These are phyloP conservation scores for Chrysoperla carnea DNA, from an alignment of 1,140 invertebrate species.

Conservation along the genomic window DNA sequence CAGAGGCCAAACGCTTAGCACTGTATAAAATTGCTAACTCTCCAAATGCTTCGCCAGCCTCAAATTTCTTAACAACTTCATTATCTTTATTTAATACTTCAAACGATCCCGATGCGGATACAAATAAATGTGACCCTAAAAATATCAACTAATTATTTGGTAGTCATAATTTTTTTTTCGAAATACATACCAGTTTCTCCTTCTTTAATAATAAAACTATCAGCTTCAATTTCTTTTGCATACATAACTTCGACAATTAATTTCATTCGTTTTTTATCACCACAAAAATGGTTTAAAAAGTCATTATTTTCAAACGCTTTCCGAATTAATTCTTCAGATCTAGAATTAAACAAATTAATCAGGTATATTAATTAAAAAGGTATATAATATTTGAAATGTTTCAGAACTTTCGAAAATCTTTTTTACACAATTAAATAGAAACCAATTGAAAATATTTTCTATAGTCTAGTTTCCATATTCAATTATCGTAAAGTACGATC, in stretches of 20 bases:
- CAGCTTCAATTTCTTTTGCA: conserved; percentile 51
- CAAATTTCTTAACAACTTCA: conserved; percentile 48
- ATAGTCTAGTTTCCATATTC: too few species aligned
- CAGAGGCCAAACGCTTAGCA: conserved; percentile 72
- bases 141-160: conserved; percentile 1
- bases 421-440: too few species aligned
- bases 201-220: conserved; percentile 71
- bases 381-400: too few species aligned
- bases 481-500: too few species aligned
- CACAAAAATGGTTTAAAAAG: conserved; percentile 79
- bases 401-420: too few species aligned
- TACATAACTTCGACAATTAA: conserved; percentile 85
- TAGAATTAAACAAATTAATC: not conserved
- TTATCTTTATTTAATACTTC: conserved; percentile 70
- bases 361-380: too few species aligned
- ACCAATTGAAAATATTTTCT: too few species aligned
- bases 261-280: conserved; percentile 51
- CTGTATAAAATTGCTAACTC: conserved; percentile 89
- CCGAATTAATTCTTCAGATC: not conserved
- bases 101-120: conserved; percentile 68
- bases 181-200: conserved; percentile 46
- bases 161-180: not conserved
- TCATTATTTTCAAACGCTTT: conserved; percentile 66
- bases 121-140: conserved; percentile 54
- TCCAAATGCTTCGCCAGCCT: conserved; percentile 76